Evolutionary conservation across 2,113 vertebrate genomes (phyloP), one percentile per base, ranked within the genome.

Genomic region (Datnioides undecimradiatus): DNA sequence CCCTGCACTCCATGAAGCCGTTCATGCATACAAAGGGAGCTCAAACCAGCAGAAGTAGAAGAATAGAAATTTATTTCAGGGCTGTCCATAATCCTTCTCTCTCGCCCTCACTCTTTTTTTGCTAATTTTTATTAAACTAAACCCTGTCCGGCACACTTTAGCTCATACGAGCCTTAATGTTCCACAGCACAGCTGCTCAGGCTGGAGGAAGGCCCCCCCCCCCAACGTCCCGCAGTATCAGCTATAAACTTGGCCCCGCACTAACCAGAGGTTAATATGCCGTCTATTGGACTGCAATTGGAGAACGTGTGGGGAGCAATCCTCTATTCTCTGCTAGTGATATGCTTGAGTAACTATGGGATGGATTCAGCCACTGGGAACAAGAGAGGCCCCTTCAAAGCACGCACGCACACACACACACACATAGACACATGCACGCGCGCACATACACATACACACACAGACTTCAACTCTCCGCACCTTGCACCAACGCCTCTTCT

Each of bases 271-370:
- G 96, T 95, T 93, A 95, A 95, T 94, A 87, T 92, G 92, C 88
- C 83, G 87, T 92, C 91, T 95, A 95, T 95, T 94, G 94, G 94
- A 85, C 91, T 87, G 89, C 95, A 91, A 96, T 95, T 94, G 94
- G 90, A 92, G 93, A 94, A 93, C 74, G 91, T 90, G 88, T 90
- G 91, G 88, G 88, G 90, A 92, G 89, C 91, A 91, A 90, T 93
- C 84, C 85, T 92, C 93, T 93, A 91, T 93, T 95, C 92, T 93
- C 84, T 89, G 92, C 90, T 89, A 93, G 91, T 93, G 93, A 92
- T 84, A 93, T 93, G 94, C 95, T 95, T 90, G 88, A 95, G 85
- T 93, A 93, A 92, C 94, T 84, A 90, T 88, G 90, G 93, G 84
- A 91, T 93, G 91, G 87, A 86, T 94, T 95, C 88, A 94, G 91